Conservation (phyloP, 2,888 invertebrate genomes). For the Aspidiotus destructor region DNA sequence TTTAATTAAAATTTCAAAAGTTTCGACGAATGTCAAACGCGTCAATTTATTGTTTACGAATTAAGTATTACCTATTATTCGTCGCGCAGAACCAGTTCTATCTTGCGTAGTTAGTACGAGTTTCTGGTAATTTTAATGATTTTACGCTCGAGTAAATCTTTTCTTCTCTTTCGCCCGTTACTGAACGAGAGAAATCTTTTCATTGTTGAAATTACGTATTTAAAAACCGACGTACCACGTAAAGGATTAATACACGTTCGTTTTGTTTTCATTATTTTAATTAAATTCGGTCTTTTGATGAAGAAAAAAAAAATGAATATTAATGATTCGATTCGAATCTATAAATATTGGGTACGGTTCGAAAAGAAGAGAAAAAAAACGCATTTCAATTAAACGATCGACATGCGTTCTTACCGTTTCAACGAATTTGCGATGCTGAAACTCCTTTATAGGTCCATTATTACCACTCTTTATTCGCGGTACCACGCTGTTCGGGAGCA, state of each 20-base stretch:
- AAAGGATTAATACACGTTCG: not conserved
- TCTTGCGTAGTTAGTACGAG: not conserved
- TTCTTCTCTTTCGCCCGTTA: slow-evolving; percentile 19
- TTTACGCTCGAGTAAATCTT: slow-evolving; percentile 23
- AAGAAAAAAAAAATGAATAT: too few relatives aligned
- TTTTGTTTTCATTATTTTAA: not conserved
- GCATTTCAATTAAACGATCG: slow-evolving; percentile 11
- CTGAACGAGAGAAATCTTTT: slow-evolving; percentile 14
- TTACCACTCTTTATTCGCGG: too few relatives aligned
- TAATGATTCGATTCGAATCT: too few relatives aligned
- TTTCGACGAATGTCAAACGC: slow-evolving; percentile 22
- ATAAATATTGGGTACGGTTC: too few relatives aligned
- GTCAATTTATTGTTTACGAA: slow-evolving; percentile 9
- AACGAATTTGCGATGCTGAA: too few relatives aligned
- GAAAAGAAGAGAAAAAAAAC: too few relatives aligned
- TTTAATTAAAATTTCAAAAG: slow-evolving; percentile 27
- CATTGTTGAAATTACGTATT: not conserved
- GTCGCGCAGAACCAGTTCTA: slow-evolving; percentile 11
- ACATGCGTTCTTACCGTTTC: not conserved
- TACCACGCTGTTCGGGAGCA: too few relatives aligned
- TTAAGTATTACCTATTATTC: not conserved
- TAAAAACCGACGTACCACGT: slow-evolving; percentile 15
- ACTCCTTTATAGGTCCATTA: too few relatives aligned
- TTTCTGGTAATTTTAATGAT: slow-evolving; percentile 22
- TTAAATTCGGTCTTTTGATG: not conserved